Evolutionary conservation across 2,113 vertebrate species (phyloP), one percentile per base, ranked within the genome.

Genomic region (Podarcis cretensis): DNA sequence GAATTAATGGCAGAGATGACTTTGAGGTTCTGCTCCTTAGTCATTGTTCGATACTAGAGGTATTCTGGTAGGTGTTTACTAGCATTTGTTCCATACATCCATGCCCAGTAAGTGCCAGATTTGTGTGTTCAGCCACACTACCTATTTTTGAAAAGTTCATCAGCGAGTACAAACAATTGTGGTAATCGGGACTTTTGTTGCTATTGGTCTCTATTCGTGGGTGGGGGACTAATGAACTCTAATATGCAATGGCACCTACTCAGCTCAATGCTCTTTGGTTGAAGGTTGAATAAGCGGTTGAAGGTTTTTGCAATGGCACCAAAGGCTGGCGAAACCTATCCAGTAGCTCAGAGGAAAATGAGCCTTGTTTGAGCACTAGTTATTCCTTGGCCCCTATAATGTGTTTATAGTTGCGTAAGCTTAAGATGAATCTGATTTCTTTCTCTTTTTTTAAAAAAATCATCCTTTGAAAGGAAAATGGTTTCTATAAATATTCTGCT

Each of bases 401-500:
- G 92, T 89, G 32, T 83, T 91, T 84, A 84, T 81, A 81, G 74
- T 68, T 86, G 89, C 81, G 74, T 86, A 54, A 83, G 82, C 13
- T 81, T 86, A 83, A 71, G 88, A 83, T 94, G 91, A 85, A 94
- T 94, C 91, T 80, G 89, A 91, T 91, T 90, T 92, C 93, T 92
- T 95, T 95, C 93, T 43, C 43, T 94, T 93, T 92, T 95, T 93
- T 95, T 92, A 84, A 2, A 1, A 48, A 75, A 85, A 91, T 89
- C 74, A 82, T 91, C 88, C 89, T 95, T 90, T 94, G 94, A 92
- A 16, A 9, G 79, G 87, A 91, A 93, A 93, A 92, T 94, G 18
- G 93, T 91, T 95, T 95, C 90, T 94, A 87, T 93, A 95, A 95
- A 95, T 94, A 95, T 89, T 89, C 78, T 86, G 88, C 94, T 95